phyloP scores from a whole-genome alignment of 2,113 vertebrate genomes.

The Bufo bufo region DNA sequence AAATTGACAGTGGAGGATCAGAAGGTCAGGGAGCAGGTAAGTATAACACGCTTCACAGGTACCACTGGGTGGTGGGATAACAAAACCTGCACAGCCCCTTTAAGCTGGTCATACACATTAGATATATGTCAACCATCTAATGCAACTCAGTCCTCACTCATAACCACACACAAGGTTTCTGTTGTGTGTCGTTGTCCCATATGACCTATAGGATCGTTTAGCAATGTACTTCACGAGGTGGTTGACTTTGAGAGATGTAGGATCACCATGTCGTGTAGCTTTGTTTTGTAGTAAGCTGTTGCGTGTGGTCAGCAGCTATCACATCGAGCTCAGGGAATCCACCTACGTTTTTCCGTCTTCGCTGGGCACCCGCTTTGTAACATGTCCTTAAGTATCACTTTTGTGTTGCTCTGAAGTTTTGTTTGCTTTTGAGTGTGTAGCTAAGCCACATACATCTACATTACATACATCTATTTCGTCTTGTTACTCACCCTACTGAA shows the following conservation, averaged over 20 bases:
- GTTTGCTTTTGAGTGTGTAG: neutral
- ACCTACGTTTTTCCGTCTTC: neutral
- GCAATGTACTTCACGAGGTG: neutral
- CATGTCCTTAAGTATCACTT: conserved; percentile 2
- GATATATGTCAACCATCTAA: neutral
- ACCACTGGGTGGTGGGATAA: too few species aligned
- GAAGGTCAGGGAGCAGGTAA: too few species aligned
- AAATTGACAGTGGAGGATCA: too few species aligned
- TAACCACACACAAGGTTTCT: neutral
- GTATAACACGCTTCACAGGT: too few species aligned
- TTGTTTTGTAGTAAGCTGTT: too few species aligned
- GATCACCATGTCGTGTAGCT: neutral
- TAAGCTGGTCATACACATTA: too few species aligned
- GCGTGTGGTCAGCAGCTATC: neutral
- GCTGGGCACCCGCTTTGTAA: neutral
- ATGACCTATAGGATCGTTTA: neutral
- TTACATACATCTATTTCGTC: conserved; percentile 8
- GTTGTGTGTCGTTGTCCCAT: neutral
- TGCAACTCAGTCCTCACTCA: neutral
- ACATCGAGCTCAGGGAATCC: neutral
- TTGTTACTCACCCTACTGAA: conserved; percentile 11
- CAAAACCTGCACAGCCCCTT: too few species aligned
- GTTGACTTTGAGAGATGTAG: neutral
- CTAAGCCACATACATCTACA: neutral
- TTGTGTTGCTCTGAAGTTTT: neutral